Percentiles rank a stretch among this genome's conserved stretches.
Conservation (phyloP, 2,888 invertebrate species). For the Caenorhabditis parvicauda region DNA sequence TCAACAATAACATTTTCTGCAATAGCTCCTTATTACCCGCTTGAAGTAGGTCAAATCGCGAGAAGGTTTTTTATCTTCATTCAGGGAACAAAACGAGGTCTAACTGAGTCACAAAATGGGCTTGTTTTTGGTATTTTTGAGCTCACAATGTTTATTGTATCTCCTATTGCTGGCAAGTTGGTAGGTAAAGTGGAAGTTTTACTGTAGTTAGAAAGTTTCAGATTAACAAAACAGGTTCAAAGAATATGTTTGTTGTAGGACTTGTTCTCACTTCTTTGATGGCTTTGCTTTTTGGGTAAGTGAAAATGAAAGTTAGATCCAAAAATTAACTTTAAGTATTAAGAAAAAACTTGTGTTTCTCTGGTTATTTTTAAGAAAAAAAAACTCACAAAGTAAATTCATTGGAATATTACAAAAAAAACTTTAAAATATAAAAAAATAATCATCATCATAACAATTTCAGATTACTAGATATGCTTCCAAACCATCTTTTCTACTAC, state of each 20-base stretch:
- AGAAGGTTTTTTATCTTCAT: too few species aligned
- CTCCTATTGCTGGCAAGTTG: constrained; percentile 61
- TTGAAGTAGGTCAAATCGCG: too few species aligned
- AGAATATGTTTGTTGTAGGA: constrained; percentile 78
- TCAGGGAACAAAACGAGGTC: too few species aligned
- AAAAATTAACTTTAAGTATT: too few species aligned
- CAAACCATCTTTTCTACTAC: constrained; percentile 58
- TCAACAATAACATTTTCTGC: too few species aligned
- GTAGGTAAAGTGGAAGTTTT: constrained; percentile 31
- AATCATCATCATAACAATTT: too few species aligned
- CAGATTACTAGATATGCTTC: constrained; percentile 58
- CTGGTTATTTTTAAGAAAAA: too few species aligned
- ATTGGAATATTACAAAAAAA: too few species aligned
- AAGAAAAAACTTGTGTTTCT: too few species aligned
- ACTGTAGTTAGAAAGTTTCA: constrained; percentile 54
- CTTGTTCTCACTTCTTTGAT: constrained; percentile 80
- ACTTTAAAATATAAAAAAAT: too few species aligned
- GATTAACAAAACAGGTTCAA: constrained; percentile 78
- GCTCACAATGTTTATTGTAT: constrained; percentile 58
- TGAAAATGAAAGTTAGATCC: neutral
- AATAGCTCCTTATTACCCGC: too few species aligned
- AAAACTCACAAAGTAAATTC: too few species aligned
- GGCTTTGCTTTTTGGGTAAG: constrained; percentile 75
- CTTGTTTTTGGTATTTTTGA: constrained; percentile 62
- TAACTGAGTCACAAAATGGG: constrained; percentile 59